These are phyloP conservation scores for Diorhabda carinulata DNA, from an alignment of 1,140 invertebrate species.

Conservation along the genomic window DNA sequence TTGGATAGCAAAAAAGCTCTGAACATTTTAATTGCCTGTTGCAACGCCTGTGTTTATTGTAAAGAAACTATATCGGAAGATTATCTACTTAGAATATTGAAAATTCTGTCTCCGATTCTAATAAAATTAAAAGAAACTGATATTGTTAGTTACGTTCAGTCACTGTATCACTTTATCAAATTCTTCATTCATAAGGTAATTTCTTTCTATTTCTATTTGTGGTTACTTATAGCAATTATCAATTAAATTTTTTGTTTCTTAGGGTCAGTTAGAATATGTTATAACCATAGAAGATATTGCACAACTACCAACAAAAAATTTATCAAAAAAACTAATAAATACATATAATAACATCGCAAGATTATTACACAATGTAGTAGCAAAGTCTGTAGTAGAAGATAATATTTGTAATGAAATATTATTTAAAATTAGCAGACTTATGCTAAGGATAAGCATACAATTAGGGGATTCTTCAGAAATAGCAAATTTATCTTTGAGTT, in stretches of 20 bases:
- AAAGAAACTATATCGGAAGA: conserved; percentile 3
- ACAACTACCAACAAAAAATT: not conserved
- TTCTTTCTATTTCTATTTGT: not conserved
- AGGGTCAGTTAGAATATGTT: conserved; percentile 1
- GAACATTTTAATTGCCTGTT: conserved; percentile 1
- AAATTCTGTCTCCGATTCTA: conserved; percentile 1
- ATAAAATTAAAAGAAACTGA: conserved; percentile 11
- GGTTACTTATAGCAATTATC: not conserved
- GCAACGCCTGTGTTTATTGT: not conserved
- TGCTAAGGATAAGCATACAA: conserved; percentile 6
- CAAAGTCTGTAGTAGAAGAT: conserved; percentile 5
- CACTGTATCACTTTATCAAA: conserved; percentile 8
- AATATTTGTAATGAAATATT: not conserved
- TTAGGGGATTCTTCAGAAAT: no score
- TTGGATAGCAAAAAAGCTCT: conserved; percentile 7
- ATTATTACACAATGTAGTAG: conserved; percentile 11
- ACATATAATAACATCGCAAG: conserved; percentile 2
- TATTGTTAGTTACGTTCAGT: conserved; percentile 8
- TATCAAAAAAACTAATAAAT: conserved; percentile 8
- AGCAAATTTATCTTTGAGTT: no score
- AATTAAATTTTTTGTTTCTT: conserved; percentile 8
- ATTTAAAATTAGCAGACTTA: not conserved
- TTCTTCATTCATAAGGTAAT: conserved; percentile 11
- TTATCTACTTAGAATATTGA: conserved; percentile 3
- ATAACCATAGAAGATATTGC: conserved; percentile 15